Evolutionary conservation across 2,888 invertebrate genomes (phyloP).

Genomic region (Pterostichus niger): DNA sequence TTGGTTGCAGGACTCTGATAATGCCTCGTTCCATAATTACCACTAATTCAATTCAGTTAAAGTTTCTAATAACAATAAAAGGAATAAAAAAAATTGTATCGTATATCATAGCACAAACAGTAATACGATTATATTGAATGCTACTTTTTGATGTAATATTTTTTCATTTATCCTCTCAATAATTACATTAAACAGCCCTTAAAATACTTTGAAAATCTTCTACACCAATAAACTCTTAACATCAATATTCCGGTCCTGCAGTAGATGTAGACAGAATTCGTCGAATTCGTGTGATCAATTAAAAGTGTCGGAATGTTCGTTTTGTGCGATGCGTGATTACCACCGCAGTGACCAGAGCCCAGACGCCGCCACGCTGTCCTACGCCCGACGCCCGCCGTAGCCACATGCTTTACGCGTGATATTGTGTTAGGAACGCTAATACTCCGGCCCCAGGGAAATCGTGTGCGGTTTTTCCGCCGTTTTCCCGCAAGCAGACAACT

Average conservation of each 20-base stretch:
- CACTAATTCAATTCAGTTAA: no score
- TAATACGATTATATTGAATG: no score
- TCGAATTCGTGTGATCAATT: slow-evolving; percentile 38
- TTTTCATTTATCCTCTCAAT: no score
- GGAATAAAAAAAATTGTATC: no score
- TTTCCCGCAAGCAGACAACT: slow-evolving; percentile 1
- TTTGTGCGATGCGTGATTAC: slow-evolving; percentile 24
- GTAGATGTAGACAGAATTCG: background rate
- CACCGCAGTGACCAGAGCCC: slow-evolving; percentile 3
- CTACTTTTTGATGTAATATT: no score
- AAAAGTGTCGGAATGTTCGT: slow-evolving; percentile 17
- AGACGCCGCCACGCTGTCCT: background rate
- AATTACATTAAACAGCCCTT: no score
- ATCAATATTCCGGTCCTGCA: background rate
- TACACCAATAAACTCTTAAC: background rate
- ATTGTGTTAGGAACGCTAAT: slow-evolving; percentile 60
- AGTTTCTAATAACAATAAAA: no score
- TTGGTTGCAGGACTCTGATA: no score
- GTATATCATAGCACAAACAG: no score
- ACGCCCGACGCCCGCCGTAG: background rate
- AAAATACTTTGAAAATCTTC: no score
- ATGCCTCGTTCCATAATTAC: no score
- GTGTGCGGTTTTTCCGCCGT: slow-evolving; percentile 55
- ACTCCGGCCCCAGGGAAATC: slow-evolving; percentile 57
- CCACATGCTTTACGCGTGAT: slow-evolving; percentile 60